These are phyloP conservation scores for Oscheius sp. DNA, from an alignment of 2,888 invertebrate genomes.

Conservation along the genomic window DNA sequence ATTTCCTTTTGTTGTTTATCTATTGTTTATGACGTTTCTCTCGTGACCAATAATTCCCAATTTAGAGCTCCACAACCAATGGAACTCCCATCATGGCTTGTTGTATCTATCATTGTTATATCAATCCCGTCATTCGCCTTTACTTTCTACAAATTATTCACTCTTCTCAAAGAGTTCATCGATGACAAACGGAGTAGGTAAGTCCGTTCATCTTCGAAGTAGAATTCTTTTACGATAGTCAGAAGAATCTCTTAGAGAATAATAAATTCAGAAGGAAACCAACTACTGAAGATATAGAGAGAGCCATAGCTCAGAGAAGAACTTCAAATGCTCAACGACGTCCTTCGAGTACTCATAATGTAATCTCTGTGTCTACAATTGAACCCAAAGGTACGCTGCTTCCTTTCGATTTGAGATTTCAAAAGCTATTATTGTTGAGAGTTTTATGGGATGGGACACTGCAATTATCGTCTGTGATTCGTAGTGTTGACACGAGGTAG, in stretches of 20 bases:
- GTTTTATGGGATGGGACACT: background rate
- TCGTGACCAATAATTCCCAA: background rate
- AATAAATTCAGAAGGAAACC: background rate
- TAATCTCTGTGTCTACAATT: background rate
- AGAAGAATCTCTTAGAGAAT: background rate
- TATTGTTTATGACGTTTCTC: background rate
- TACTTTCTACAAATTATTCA: background rate
- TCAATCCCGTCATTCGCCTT: conserved; percentile 3
- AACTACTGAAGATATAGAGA: background rate
- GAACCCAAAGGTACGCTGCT: background rate
- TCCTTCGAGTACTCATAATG: too few species aligned
- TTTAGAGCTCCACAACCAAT: background rate
- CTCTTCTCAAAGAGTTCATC: background rate
- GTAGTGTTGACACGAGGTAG: background rate
- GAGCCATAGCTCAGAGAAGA: background rate
- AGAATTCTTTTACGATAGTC: too few species aligned
- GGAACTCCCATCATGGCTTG: conserved; percentile 14
- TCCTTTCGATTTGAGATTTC: background rate
- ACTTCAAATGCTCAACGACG: too few species aligned
- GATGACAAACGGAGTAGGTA: background rate
- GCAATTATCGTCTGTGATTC: background rate
- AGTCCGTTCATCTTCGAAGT: background rate
- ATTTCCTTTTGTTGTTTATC: background rate
- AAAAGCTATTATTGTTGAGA: background rate
- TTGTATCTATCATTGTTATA: background rate